Conservation (phyloP, 2,113 vertebrate species). For the Otis tarda region DNA sequence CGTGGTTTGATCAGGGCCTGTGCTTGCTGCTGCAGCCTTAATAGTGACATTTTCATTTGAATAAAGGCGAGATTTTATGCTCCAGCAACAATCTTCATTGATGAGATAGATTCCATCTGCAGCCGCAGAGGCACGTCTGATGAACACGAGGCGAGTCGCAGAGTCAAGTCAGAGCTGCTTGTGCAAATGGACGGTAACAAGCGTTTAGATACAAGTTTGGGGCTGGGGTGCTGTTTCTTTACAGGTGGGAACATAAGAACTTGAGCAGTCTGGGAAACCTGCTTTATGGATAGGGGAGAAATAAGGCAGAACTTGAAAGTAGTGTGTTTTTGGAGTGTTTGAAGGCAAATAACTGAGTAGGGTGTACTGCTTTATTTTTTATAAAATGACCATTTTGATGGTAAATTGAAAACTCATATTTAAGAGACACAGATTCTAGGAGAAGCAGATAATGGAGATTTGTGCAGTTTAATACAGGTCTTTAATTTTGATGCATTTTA, state of each 20-base stretch:
- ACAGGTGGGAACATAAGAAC: background rate
- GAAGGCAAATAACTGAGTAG: background rate
- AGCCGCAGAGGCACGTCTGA: slow-evolving; percentile 82
- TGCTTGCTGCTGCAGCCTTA: slow-evolving; percentile 11
- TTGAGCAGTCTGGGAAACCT: background rate
- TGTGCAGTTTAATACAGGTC: background rate
- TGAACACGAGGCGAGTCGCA: slow-evolving; percentile 83
- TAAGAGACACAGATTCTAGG: background rate
- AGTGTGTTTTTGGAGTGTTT: background rate
- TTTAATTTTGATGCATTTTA: background rate
- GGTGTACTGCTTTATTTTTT: background rate
- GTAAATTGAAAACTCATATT: background rate
- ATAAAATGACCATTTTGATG: background rate
- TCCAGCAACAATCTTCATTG: slow-evolving; percentile 84
- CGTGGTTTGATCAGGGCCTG: background rate
- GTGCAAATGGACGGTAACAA: slow-evolving; percentile 85
- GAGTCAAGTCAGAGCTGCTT: slow-evolving; percentile 85
- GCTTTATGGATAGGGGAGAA: background rate
- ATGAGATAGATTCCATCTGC: slow-evolving; percentile 86
- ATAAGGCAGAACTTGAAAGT: background rate
- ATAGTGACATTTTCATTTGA: slow-evolving; percentile 35
- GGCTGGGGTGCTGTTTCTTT: background rate
- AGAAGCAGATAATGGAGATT: background rate
- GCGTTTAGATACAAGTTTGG: background rate
- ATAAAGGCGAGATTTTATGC: slow-evolving; percentile 83